These are phyloP conservation scores for Adineta ricciae DNA, from an alignment of 2,888 invertebrate genomes.

Conservation along the genomic window DNA sequence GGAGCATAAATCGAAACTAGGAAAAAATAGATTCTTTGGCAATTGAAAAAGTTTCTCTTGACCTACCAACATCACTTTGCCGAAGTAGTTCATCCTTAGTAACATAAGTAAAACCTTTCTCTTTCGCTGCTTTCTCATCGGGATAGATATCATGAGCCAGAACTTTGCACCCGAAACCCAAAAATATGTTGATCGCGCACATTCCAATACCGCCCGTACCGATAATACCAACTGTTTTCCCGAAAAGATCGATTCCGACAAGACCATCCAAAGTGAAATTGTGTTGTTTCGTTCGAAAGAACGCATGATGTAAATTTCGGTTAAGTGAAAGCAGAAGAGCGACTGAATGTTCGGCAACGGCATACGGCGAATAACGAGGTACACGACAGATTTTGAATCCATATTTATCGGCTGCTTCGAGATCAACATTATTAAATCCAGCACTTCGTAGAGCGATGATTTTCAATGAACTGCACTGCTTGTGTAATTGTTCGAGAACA, in stretches of 20 bases:
- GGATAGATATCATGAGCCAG: constrained; percentile 12
- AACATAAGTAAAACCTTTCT: constrained; percentile 23
- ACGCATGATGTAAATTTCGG: constrained; percentile 20
- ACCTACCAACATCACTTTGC: constrained; percentile 22
- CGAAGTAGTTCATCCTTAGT: not conserved
- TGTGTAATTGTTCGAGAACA: not conserved
- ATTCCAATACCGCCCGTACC: constrained; percentile 23
- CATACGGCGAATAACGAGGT: constrained; percentile 27
- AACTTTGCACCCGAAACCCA: constrained; percentile 21
- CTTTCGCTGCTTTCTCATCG: not conserved
- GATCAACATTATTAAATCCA: constrained; percentile 23
- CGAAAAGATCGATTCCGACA: constrained; percentile 23
- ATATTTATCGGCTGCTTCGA: not conserved
- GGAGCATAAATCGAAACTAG: not conserved
- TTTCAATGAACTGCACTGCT: not conserved
- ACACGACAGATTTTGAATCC: constrained; percentile 5
- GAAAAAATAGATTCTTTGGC: not conserved
- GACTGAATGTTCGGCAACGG: constrained; percentile 22
- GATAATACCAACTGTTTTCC: constrained; percentile 24
- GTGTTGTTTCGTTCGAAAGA: constrained; percentile 5
- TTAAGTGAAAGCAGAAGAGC: constrained; percentile 12
- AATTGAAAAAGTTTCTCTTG: not conserved
- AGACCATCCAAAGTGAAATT: constrained; percentile 24
- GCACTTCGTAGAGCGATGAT: constrained; percentile 24
- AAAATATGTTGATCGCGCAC: not conserved